phyloP scores from a whole-genome alignment of 2,113 vertebrate genomes.

The Cryptotis parvus region DNA sequence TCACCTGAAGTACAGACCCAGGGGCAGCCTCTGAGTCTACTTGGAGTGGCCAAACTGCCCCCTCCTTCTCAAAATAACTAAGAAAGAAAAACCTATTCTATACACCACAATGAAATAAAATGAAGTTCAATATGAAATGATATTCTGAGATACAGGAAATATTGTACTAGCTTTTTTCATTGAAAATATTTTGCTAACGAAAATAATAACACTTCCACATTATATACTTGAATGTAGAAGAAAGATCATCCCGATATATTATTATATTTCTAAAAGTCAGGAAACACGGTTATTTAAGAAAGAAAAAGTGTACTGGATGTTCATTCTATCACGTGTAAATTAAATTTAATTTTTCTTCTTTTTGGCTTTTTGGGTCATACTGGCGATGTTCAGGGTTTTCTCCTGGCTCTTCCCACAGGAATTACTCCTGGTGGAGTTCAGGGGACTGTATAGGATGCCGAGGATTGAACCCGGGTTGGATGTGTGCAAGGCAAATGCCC shows the following conservation, averaged over 20 bases:
- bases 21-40: too few relatives aligned
- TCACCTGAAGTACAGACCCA: too few relatives aligned
- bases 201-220: not conserved
- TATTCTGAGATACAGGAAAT: constrained; percentile 20
- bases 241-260: not conserved
- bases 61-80: too few relatives aligned
- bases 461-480: too few relatives aligned
- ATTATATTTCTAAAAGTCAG: not conserved
- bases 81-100: not conserved
- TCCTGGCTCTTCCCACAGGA: too few relatives aligned
- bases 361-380: too few relatives aligned
- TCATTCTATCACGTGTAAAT: not conserved
- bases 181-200: not conserved
- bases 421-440: too few relatives aligned
- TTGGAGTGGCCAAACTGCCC: too few relatives aligned
- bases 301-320: not conserved
- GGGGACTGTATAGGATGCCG: too few relatives aligned
- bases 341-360: not conserved
- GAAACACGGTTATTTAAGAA: not conserved
- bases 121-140: constrained; percentile 1
- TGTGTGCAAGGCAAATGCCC: too few relatives aligned
- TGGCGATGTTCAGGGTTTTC: too few relatives aligned
- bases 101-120: constrained; percentile 8
- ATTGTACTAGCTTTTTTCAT: not conserved
- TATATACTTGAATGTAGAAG: not conserved